Base-by-base conservation (phyloP, 2,113 vertebrate genomes). In the Chionis minor region DNA sequence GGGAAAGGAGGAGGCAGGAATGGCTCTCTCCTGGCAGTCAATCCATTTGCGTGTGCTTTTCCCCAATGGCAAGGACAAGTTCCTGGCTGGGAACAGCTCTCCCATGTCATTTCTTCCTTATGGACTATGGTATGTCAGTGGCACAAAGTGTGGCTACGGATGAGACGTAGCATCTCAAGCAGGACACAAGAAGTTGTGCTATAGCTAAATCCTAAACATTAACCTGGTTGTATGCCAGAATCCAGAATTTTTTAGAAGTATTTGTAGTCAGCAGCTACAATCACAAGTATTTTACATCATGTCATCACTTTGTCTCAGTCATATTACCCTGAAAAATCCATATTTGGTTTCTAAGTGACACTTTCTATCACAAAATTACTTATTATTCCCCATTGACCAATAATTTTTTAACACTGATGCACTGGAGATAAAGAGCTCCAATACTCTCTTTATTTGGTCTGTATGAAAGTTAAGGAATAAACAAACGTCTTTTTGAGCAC, bases 41-140 rank as follows among this genome's bases (percentile, higher is more conserved):
- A 9, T 11, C 21, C 0, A 0, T 74, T 70, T 79, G 17, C 16
- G 8, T 28, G 21, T 27, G 8, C 8, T 84, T 84, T 70, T 71
- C 13, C 10, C 3, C n/a, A 44, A 12, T 12, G 24, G 8, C 15
- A 86, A 72, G 10, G 13, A 56, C 14, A 73, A 70, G 19, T 24
- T 70, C 56, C 32, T 70, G 18, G 2, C 19, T 87, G 7, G 44
- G 45, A 73, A 55, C 1, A 3, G 17, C 15, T 54, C 4, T 54
- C 26, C 38, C 7, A 7, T 32, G 33, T 56, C 38, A 24, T 54
- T 82, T 62, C 44, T 58, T 63, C 49, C 44, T 54, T 47, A 33
- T 4, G 4, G 49, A 47, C 16, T 33, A 19, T 0, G 0, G 4
- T 78, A 52, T 9, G 6, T 40, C 32, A 55, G 23, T 1, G 1